Base-by-base conservation (phyloP, 2,888 invertebrate genomes). In the Alsophila aescularia region DNA sequence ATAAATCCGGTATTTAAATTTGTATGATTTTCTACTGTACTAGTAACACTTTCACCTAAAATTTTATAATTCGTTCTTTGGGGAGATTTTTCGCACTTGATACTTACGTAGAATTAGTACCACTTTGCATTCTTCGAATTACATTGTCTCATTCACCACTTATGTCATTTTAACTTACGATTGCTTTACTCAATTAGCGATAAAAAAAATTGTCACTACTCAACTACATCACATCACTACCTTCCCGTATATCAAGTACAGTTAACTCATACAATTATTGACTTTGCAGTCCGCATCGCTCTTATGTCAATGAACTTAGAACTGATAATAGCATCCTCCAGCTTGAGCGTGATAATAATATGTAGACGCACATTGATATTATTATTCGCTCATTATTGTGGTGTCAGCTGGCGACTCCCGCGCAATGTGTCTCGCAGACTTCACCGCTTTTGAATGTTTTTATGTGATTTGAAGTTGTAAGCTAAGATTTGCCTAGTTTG, bases 331-430 rank as follows among this genome's bases (percentile, higher is more conserved):
- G 51, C 29, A 36, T 37, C 60, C 45, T 35, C 9, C 27, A 13
- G 52, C 31, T 12, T 36, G 37, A 44, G 35, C 24, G 44, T 15
- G 15, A 15, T n/a, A n/a, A n/a, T n/a, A n/a, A n/a, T 32, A 48
- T 58, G 59, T 47, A 24, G 56, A 65, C 54, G 53, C 60, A 50
- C 41, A 29, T 57, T 52, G 70, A 77, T 79, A 76, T 79, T 80
- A 76, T 80, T 79, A 74, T 73, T 73, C 67, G 66, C 65, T 75
- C 61, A 73, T 74, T 76, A 60, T 58, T 58, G 58, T 69, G 68
- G 75, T 70, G 79, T 81, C 81, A 82, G 82, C 81, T 82, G 81
- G 71, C 72, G 67, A 67, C 74, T 75, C 70, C 72, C 68, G 74
- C 72, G 70, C 72, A 68, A 54, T 64, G 44, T 51, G 58, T 31